Evolutionary conservation across 2,797 vertebrate genomes (phyloP).

Genomic region (Phrynocephalus forsythii): DNA sequence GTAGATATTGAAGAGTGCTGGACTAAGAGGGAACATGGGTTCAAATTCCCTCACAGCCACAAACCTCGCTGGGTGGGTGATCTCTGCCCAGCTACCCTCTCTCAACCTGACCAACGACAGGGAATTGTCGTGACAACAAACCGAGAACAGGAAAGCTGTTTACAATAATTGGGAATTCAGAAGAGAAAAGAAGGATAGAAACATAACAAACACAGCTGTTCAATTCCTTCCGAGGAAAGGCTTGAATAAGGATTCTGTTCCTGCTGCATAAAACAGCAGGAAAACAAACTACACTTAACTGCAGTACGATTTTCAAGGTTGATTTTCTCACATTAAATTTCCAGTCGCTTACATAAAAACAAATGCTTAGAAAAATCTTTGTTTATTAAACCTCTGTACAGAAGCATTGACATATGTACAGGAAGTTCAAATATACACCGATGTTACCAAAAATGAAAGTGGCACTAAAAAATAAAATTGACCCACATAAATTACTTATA

Average conservation of each 20-base stretch:
- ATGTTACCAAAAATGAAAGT: constrained; percentile 69
- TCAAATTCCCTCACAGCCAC: too few relatives aligned
- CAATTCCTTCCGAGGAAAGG: not conserved
- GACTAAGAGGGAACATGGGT: too few relatives aligned
- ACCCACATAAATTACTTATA: constrained; percentile 78
- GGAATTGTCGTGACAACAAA: too few relatives aligned
- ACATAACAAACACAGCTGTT: not conserved
- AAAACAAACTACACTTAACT: constrained; percentile 10
- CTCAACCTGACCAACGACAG: too few relatives aligned
- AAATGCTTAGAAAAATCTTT: constrained; percentile 66
- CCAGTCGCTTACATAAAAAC: not conserved
- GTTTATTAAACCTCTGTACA: constrained; percentile 83
- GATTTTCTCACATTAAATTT: not conserved
- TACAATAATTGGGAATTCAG: too few relatives aligned
- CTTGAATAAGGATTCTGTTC: not conserved
- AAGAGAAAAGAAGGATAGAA: too few relatives aligned
- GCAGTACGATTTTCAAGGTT: not conserved
- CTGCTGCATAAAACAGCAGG: not conserved
- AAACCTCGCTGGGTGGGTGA: too few relatives aligned
- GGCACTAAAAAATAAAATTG: constrained; percentile 76
- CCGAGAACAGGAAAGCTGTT: too few relatives aligned
- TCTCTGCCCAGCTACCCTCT: too few relatives aligned
- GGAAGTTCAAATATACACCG: constrained; percentile 70
- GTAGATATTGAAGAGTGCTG: too few relatives aligned
- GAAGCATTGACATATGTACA: constrained; percentile 72